A percentile compares a stretch with the other conserved stretches of the same genome.
Evolutionary conservation across 2,888 invertebrate genomes (phyloP).

Genomic region (Griposia aprilina): DNA sequence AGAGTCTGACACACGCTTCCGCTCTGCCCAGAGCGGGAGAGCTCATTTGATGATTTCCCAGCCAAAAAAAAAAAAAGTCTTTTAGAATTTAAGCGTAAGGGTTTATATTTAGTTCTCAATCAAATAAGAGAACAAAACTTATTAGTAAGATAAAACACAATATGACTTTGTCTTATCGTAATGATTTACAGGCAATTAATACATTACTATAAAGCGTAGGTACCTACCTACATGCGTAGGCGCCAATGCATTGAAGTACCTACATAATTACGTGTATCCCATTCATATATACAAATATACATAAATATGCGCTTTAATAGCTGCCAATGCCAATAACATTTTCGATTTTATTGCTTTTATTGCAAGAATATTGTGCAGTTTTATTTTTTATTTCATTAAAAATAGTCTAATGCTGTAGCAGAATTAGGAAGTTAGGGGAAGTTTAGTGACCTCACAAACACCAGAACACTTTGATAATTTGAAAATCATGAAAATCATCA

Average conservation of each 20-base stretch:
- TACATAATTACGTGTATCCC: not conserved
- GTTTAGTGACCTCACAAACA: not conserved
- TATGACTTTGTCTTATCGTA: not conserved
- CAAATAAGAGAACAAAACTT: not conserved
- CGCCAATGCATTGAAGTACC: slow-evolving; percentile 25
- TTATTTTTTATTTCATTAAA: not conserved
- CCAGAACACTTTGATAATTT: not conserved
- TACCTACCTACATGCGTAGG: not conserved
- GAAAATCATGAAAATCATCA: no score
- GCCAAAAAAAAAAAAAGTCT: no score
- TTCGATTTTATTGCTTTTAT: not conserved
- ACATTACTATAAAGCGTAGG: not conserved
- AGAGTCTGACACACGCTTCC: no score
- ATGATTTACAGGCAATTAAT: not conserved
- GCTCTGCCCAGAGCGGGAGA: no score
- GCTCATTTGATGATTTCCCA: no score
- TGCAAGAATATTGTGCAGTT: not conserved
- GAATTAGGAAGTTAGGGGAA: not conserved
- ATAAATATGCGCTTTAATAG: not conserved
- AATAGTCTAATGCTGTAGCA: not conserved
- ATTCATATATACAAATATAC: slow-evolving; percentile 5
- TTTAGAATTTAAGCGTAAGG: not conserved
- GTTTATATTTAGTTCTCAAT: not conserved
- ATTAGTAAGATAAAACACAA: no score
- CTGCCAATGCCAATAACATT: not conserved